Evolutionary conservation across 2,888 invertebrate species (phyloP), one percentile per base, ranked within the genome.

Genomic region (Melieria omissa): DNA sequence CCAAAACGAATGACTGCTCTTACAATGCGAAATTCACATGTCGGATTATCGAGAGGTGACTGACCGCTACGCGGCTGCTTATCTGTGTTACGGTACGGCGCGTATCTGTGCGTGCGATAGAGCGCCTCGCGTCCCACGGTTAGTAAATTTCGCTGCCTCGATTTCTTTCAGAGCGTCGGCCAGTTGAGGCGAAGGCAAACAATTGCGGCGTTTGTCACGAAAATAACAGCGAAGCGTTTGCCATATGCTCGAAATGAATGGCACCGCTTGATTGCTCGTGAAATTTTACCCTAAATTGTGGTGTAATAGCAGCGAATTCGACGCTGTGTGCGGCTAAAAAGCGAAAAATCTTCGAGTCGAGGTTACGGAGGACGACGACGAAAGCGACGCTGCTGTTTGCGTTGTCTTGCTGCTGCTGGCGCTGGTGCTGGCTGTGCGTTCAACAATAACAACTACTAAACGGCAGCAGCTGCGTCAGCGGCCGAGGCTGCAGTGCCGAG

Each of bases 231-330:
- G 9, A 62, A 47, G 7, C 41, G 47, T 41, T 46, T 46, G 12
- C 46, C 46, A 46, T 46, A 29, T n/a, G 45, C 72, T 45, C 62
- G 64, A 73, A 73, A 72, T 57, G 64, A 60, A 61, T 64, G 49
- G 62, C 74, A 75, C 75, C 80, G 81, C 84, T 79, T 84, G 75
- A 83, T 82, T 85, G 78, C 80, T 80, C 82, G 80, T 83, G 78
- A 84, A 86, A 88, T 86, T 86, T 83, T 84, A 83, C 82, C 83
- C 83, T 81, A 82, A 84, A 82, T 78, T 83, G 76, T 81, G 85
- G 85, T 83, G 82, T 83, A 79, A 84, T 85, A 86, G 85, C 82
- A 80, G 78, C 73, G 76, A 76, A 49, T 74, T 67, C 69, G 69
- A 67, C 65, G 71, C 73, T 65, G 58, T 49, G 68, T 66, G 71